Percentiles rank a stretch among this genome's conserved stretches.
These are phyloP conservation scores for Cantharis nigra DNA, from an alignment of 2,888 invertebrate genomes.

Conservation along the genomic window DNA sequence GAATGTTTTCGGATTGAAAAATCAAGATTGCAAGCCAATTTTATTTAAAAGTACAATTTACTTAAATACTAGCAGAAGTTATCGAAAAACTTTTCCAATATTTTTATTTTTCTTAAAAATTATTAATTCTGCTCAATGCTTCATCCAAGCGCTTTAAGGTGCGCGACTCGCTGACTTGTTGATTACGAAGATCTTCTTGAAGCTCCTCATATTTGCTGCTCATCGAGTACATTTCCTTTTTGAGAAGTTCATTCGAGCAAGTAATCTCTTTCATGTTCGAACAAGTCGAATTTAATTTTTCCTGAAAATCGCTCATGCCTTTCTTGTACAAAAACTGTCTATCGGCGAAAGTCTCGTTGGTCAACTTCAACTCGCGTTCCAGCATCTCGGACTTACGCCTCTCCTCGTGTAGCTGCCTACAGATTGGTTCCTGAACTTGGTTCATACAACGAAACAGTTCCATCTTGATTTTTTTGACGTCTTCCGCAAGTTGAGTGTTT, in stretches of 20 bases:
- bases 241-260: background rate
- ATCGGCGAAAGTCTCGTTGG: background rate
- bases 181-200: background rate
- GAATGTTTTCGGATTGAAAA: constrained; percentile 28
- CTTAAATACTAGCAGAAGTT: background rate
- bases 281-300: background rate
- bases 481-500: background rate
- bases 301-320: background rate
- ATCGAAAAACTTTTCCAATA: background rate
- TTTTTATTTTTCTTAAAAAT: background rate
- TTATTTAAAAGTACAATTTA: background rate
- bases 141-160: background rate
- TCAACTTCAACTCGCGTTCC: background rate
- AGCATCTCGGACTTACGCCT: background rate
- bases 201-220: background rate
- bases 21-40: constrained; percentile 14
- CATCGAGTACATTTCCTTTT: background rate
- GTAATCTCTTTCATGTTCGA: background rate
- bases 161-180: background rate
- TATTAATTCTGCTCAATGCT: background rate
- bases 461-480: background rate
- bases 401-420: background rate
- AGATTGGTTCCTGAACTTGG: background rate
- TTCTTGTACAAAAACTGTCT: background rate
- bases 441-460: background rate